These are phyloP conservation scores for Thaleichthys pacificus DNA, from an alignment of 2,797 vertebrate genomes.

Conservation along the genomic window DNA sequence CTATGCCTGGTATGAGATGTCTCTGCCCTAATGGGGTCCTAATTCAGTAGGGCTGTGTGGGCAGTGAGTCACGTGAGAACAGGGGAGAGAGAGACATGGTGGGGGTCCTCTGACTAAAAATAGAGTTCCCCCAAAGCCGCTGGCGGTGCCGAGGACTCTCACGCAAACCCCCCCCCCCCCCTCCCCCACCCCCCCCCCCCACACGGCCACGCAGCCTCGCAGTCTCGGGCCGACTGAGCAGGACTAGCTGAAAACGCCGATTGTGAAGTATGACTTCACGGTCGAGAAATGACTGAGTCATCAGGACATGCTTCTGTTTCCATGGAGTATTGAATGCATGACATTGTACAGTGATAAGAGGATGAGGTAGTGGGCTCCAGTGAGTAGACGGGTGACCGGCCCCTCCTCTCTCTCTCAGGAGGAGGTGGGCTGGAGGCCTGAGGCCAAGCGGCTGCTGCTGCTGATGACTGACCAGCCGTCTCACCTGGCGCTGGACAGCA, in stretches of 20 bases:
- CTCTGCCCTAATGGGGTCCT: constrained; percentile 44
- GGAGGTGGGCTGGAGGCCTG: constrained; percentile 91
- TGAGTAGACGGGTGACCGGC: constrained; percentile 10
- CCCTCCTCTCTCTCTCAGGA: constrained; percentile 65
- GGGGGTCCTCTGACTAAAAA: constrained; percentile 55
- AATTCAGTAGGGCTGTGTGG: constrained; percentile 54
- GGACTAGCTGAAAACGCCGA: no score
- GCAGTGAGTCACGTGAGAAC: constrained; percentile 41
- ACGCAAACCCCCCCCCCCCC: constrained; percentile 22
- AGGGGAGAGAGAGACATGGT: constrained; percentile 48
- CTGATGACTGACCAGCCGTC: constrained; percentile 98
- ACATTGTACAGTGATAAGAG: background rate
- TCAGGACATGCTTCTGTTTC: background rate
- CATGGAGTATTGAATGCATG: background rate
- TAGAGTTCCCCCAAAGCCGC: constrained; percentile 65
- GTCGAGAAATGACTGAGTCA: background rate
- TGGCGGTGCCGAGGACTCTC: no score
- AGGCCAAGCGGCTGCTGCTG: constrained; percentile 90
- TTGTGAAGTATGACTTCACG: no score
- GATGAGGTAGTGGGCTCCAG: no score
- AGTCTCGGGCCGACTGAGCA: constrained; percentile 5
- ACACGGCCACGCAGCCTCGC: constrained; percentile 32
- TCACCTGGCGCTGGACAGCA: constrained; percentile 95
- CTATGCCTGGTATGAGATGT: no score
- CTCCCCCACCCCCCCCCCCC: constrained; percentile 15